phyloP scores from a whole-genome alignment of 2,888 invertebrate genomes.

The Chrysotoxum bicinctum region DNA sequence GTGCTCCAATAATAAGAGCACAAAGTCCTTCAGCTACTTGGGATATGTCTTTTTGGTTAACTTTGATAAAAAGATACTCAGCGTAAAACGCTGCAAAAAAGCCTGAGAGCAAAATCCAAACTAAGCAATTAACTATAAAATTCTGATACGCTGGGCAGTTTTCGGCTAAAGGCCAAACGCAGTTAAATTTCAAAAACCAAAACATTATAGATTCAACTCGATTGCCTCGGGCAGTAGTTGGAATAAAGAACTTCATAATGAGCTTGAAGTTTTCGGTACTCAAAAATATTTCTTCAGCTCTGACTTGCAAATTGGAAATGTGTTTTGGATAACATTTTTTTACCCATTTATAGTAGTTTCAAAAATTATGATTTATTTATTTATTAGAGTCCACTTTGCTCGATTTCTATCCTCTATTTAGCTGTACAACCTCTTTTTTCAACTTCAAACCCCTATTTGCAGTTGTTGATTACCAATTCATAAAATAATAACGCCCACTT shows the following conservation, averaged over 20 bases:
- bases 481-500: neutral
- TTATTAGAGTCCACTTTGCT: neutral
- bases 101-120: neutral
- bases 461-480: neutral
- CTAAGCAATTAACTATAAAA: neutral
- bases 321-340: neutral
- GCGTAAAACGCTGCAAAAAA: constrained; percentile 11
- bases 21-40: constrained; percentile 29
- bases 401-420: neutral
- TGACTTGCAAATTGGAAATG: neutral
- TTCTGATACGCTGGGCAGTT: neutral
- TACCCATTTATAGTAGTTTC: neutral
- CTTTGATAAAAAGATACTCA: constrained; percentile 2
- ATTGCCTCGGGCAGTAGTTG: neutral
- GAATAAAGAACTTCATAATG: constrained; percentile 20
- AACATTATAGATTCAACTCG: constrained; percentile 11
- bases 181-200: constrained; percentile 21
- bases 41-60: constrained; percentile 9
- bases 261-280: neutral
- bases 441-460: no score
- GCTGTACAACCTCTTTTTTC: neutral
- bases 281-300: neutral
- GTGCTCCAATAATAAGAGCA: constrained; percentile 10
- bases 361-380: neutral
- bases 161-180: constrained; percentile 26